These are phyloP conservation scores for Trichonephila clavata DNA, from an alignment of 1,140 invertebrate species.

Conservation along the genomic window DNA sequence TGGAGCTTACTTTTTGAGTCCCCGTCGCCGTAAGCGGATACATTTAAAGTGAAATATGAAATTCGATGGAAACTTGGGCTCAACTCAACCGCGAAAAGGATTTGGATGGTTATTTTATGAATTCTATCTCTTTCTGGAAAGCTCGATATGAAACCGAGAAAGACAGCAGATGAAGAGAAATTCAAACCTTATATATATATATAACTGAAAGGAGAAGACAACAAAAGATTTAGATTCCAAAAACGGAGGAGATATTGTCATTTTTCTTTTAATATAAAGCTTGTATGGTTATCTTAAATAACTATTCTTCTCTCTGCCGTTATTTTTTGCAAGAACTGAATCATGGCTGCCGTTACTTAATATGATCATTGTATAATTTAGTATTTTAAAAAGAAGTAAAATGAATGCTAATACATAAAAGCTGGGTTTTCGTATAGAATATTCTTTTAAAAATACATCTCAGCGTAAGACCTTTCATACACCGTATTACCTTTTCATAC, in stretches of 20 bases:
- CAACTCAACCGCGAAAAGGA: not conserved
- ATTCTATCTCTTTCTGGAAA: not conserved
- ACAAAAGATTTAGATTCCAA: not conserved
- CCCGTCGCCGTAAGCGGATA: slow-evolving; percentile 1
- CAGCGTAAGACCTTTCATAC: no score
- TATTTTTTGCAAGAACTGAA: no score
- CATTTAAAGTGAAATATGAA: slow-evolving; percentile 3
- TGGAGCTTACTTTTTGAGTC: not conserved
- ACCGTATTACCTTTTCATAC: no score
- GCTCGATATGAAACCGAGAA: not conserved
- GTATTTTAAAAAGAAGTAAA: no score
- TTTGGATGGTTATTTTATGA: slow-evolving; percentile 21
- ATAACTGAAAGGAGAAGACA: not conserved
- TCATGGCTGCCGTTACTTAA: no score
- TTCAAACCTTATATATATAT: not conserved
- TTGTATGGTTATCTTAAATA: not conserved
- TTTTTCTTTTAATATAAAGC: not conserved
- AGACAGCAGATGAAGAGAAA: not conserved
- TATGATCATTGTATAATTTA: no score
- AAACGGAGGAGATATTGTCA: not conserved
- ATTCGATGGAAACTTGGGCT: not conserved
- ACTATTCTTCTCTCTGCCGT: no score
- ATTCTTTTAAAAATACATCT: no score
- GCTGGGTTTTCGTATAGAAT: no score
- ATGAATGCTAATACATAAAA: no score